Evolutionary conservation across 1,140 invertebrate genomes (phyloP).

Genomic region (Drosophila neocordata): DNA sequence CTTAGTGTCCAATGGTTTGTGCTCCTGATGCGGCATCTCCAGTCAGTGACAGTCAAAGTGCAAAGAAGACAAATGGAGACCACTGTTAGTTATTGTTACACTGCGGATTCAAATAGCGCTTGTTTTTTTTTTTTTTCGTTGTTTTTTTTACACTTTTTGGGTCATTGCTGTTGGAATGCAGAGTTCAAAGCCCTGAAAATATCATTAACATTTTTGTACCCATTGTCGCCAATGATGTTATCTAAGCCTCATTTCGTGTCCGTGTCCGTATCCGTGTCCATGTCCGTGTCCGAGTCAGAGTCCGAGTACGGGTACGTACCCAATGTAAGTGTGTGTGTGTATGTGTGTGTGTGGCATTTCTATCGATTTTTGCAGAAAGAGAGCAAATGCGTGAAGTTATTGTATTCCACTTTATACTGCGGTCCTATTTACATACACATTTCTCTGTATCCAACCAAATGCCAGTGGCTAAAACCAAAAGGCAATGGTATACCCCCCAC

Average conservation of each 20-base stretch:
- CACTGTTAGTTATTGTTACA: not conserved
- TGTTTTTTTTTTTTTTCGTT: not conserved
- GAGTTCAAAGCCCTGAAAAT: constrained; percentile 9
- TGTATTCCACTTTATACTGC: constrained; percentile 5
- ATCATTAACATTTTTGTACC: constrained; percentile 12
- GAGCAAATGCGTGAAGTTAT: constrained; percentile 12
- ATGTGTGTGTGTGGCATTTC: constrained; percentile 4
- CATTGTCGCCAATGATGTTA: constrained; percentile 10
- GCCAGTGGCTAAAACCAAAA: not conserved
- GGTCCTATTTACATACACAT: constrained; percentile 6
- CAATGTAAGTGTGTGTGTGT: not conserved
- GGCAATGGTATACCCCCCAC: not conserved
- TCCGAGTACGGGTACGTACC: not conserved
- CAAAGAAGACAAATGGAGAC: constrained; percentile 8
- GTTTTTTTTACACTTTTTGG: not conserved
- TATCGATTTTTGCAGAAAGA: constrained; percentile 11
- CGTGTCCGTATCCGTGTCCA: not conserved
- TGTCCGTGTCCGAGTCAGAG: not conserved
- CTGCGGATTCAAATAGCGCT: constrained; percentile 2
- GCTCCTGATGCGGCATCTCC: constrained; percentile 1
- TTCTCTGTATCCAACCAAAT: constrained; percentile 4
- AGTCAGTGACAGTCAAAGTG: not conserved
- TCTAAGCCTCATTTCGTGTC: constrained; percentile 10
- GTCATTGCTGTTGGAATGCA: constrained; percentile 4
- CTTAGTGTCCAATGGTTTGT: not conserved